Percentiles rank a stretch among this genome's conserved stretches.
Conservation (phyloP, 2,888 invertebrate genomes). For the Idaea straminata region DNA sequence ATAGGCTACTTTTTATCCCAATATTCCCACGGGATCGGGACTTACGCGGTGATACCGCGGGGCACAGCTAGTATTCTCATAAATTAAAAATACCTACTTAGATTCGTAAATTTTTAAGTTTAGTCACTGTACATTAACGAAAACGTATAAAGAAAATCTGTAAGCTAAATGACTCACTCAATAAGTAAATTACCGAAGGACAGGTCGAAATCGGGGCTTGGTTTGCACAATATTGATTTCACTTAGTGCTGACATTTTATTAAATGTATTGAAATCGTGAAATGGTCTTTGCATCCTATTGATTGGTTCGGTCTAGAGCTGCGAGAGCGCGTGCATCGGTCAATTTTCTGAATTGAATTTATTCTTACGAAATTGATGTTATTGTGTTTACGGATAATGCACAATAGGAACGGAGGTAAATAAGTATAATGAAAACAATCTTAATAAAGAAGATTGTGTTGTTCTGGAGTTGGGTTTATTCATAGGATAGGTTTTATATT, state of each 20-base stretch:
- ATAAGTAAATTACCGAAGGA: slow-evolving; percentile 34
- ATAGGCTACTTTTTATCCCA: too few species aligned
- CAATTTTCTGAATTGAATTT: slow-evolving; percentile 65
- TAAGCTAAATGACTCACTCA: slow-evolving; percentile 5
- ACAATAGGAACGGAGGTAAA: not conserved
- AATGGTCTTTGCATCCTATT: slow-evolving; percentile 72
- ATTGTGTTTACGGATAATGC: slow-evolving; percentile 39
- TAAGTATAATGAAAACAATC: not conserved
- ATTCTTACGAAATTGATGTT: slow-evolving; percentile 52
- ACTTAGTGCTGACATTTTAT: slow-evolving; percentile 77
- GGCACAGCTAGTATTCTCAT: too few species aligned
- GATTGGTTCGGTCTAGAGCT: slow-evolving; percentile 59
- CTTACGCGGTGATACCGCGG: too few species aligned
- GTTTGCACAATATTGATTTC: slow-evolving; percentile 69
- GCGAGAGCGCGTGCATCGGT: slow-evolving; percentile 57
- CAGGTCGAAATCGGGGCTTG: slow-evolving; percentile 44
- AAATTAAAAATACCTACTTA: too few species aligned
- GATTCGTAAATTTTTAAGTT: too few species aligned
- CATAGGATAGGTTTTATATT: too few species aligned
- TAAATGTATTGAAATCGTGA: slow-evolving; percentile 79
- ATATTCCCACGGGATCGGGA: too few species aligned
- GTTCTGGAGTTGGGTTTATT: too few species aligned
- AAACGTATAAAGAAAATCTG: not conserved
- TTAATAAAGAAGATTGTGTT: not conserved
- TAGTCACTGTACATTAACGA: too few species aligned